Percentiles rank a stretch among this genome's conserved stretches.
Conservation (phyloP, 2,113 vertebrate genomes). For the Gymnarchus niloticus region DNA sequence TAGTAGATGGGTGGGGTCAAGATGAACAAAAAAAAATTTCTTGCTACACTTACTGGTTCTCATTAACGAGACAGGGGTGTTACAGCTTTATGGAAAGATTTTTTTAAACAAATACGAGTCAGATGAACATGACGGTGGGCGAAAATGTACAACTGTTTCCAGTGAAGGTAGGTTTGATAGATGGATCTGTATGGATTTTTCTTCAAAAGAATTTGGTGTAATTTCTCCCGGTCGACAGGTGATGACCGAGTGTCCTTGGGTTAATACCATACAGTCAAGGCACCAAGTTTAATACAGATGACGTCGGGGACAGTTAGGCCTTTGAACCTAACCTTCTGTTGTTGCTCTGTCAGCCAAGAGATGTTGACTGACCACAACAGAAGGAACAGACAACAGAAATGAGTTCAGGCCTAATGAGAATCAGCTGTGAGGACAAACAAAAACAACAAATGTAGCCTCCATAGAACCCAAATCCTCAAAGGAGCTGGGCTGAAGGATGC, state of each 20-base stretch:
- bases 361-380: background rate
- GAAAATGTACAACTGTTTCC: background rate
- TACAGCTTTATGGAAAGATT: background rate
- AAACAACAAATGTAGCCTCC: background rate
- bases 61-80: background rate
- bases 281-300: background rate
- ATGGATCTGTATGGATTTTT: too few relatives aligned
- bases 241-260: background rate
- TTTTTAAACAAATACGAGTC: slow-evolving; percentile 9
- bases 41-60: background rate
- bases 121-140: background rate
- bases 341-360: background rate
- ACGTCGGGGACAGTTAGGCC: background rate
- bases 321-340: slow-evolving; percentile 3
- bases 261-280: background rate
- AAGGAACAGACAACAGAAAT: background rate
- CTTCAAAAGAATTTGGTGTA: background rate
- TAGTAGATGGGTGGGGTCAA: background rate
- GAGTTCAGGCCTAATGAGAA: background rate
- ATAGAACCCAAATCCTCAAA: background rate
- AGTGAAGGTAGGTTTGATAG: background rate
- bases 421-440: background rate
- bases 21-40: background rate
- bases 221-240: background rate
- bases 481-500: background rate